Conservation (phyloP, 1,140 invertebrate species). For the Cydia fagiglandana region DNA sequence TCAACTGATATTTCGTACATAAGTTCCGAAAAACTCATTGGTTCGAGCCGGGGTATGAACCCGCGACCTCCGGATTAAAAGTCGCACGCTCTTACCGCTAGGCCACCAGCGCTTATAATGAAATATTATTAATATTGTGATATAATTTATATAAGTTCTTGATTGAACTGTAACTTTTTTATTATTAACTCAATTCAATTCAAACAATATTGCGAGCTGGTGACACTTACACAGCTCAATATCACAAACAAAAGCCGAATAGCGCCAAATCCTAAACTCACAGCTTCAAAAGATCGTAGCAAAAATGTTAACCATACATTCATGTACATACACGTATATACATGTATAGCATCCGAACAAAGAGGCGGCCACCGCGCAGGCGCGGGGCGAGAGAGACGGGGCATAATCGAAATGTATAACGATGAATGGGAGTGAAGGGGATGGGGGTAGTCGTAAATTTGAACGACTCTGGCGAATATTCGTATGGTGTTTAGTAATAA, state of each 20-base stretch:
- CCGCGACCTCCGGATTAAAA: too few species aligned
- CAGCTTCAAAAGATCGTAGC: neutral
- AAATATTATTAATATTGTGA: too few species aligned
- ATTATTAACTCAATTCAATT: too few species aligned
- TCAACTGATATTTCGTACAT: too few species aligned
- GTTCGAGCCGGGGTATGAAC: too few species aligned
- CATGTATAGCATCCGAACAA: conserved; percentile 10
- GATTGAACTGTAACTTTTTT: too few species aligned
- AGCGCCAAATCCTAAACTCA: neutral
- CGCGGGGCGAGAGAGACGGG: conserved; percentile 23
- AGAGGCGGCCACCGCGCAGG: conserved; percentile 5
- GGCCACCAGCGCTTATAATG: too few species aligned
- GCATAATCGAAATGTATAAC: neutral
- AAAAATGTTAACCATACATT: conserved; percentile 18
- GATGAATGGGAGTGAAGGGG: conserved; percentile 2
- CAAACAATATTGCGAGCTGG: too few species aligned
- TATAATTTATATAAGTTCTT: too few species aligned
- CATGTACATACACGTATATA: conserved; percentile 12
- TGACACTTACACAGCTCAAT: neutral
- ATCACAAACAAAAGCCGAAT: neutral
- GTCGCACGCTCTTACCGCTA: too few species aligned
- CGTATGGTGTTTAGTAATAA: conserved; percentile 12
- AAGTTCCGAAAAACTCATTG: too few species aligned
- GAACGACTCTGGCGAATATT: conserved; percentile 19
- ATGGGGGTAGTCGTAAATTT: conserved; percentile 31